Percentiles rank a stretch among this genome's conserved stretches.
These are phyloP conservation scores for Melanocharis versteri DNA, from an alignment of 2,113 vertebrate species.

Conservation along the genomic window DNA sequence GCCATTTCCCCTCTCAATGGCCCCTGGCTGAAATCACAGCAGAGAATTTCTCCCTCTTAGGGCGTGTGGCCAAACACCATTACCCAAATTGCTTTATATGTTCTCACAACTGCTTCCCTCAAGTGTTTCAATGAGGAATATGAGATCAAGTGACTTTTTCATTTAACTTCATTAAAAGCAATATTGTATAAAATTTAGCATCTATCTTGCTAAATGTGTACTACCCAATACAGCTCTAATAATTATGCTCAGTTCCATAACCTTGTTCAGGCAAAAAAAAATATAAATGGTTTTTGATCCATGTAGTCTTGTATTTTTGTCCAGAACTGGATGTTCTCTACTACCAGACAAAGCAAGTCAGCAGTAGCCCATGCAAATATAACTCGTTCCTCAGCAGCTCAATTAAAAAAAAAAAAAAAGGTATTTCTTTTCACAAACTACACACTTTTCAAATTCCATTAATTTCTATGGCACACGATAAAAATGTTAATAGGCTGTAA, in stretches of 20 bases:
- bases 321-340: slow-evolving; percentile 27
- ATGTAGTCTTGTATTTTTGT: not conserved
- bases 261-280: not conserved
- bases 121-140: not conserved
- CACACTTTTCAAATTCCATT: not conserved
- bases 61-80: not conserved
- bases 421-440: not conserved
- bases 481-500: slow-evolving; percentile 50
- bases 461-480: slow-evolving; percentile 34
- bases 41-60: not conserved
- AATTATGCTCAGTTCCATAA: not conserved
- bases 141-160: not conserved
- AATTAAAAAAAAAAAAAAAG: not conserved
- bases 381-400: not conserved
- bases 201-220: not conserved
- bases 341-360: slow-evolving; percentile 36
- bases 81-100: not conserved
- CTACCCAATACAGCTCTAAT: not conserved
- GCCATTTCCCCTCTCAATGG: not conserved
- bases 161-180: not conserved
- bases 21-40: not conserved
- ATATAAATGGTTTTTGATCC: not conserved
- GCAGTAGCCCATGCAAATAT: slow-evolving; percentile 52
- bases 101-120: not conserved
- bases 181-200: not conserved